These are phyloP conservation scores for Cremastinae sp. DNA, from an alignment of 2,888 invertebrate species.

Conservation along the genomic window DNA sequence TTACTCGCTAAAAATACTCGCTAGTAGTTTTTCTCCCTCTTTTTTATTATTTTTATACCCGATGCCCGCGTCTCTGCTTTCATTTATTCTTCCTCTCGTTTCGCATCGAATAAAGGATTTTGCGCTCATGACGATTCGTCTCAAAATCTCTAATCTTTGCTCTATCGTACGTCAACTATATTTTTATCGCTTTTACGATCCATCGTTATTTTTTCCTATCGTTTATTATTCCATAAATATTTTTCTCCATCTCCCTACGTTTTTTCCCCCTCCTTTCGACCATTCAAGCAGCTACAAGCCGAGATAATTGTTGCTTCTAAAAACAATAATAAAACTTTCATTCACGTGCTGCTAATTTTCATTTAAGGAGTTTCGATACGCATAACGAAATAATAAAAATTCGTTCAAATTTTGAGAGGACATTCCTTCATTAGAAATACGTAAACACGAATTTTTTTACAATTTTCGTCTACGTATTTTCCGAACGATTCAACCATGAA, in stretches of 20 bases:
- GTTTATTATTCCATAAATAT: slow-evolving; percentile 22
- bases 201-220: slow-evolving; percentile 30
- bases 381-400: too few relatives aligned
- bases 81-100: slow-evolving; percentile 3
- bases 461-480: too few relatives aligned
- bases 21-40: slow-evolving; percentile 19
- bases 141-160: slow-evolving; percentile 31
- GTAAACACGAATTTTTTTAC: too few relatives aligned
- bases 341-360: too few relatives aligned
- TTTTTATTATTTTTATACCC: slow-evolving; percentile 28
- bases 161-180: slow-evolving; percentile 42
- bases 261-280: slow-evolving; percentile 5
- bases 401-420: too few relatives aligned
- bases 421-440: too few relatives aligned
- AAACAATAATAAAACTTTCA: too few relatives aligned
- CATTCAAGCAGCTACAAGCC: slow-evolving; percentile 24
- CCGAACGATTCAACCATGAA: too few relatives aligned
- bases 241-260: slow-evolving; percentile 8
- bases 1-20: slow-evolving; percentile 27
- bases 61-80: slow-evolving; percentile 4
- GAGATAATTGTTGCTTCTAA: too few relatives aligned
- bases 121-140: slow-evolving; percentile 19
- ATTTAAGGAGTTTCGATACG: too few relatives aligned
- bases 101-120: slow-evolving; percentile 49
- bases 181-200: slow-evolving; percentile 43